Conservation (phyloP, 2,888 invertebrate genomes). For the Phlogophora meticulosa region DNA sequence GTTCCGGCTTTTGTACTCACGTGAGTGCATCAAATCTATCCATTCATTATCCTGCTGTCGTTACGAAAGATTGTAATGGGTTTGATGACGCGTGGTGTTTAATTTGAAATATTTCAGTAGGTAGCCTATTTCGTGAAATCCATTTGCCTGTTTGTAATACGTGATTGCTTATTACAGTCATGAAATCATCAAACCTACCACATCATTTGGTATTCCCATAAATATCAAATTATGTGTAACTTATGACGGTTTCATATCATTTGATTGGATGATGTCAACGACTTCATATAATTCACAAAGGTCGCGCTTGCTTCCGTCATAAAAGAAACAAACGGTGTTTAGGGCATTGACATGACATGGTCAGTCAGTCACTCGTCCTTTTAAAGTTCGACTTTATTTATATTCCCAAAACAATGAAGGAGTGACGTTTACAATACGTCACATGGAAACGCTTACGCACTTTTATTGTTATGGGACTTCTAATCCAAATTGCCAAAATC, state of each 20-base stretch:
- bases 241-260: neutral
- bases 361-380: conserved; percentile 44
- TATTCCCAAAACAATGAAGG: conserved; percentile 45
- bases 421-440: conserved; percentile 33
- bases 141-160: conserved; percentile 13
- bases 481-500: no score
- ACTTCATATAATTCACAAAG: conserved; percentile 7
- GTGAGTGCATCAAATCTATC: conserved; percentile 57
- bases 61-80: conserved; percentile 17
- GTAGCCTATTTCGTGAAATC: neutral
- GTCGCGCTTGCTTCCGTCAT: conserved; percentile 2
- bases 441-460: conserved; percentile 44
- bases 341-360: conserved; percentile 35
- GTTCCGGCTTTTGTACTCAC: conserved; percentile 66
- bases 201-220: conserved; percentile 2
- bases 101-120: conserved; percentile 10
- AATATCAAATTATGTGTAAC: neutral
- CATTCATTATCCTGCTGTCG: conserved; percentile 67
- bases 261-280: conserved; percentile 19
- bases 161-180: neutral
- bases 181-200: neutral
- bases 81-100: conserved; percentile 27
- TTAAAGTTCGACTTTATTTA: conserved; percentile 37
- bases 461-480: conserved; percentile 32
- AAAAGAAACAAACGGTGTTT: conserved; percentile 35